Conservation (phyloP, 92 coral and sea anemone genomes). For the Epizoanthus rinbou region DNA sequence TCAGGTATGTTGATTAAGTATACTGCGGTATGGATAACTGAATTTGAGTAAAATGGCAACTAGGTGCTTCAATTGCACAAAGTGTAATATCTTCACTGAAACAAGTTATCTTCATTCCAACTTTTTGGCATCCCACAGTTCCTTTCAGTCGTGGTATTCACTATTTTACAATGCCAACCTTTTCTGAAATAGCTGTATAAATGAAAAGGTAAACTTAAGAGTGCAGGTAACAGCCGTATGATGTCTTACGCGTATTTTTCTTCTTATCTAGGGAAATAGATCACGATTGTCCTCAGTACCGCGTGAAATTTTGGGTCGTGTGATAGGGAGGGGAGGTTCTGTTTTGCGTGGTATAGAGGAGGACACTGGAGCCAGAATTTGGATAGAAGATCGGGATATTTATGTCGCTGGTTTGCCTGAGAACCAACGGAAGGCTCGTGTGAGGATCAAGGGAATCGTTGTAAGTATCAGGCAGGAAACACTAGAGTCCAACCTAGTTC, state of each 20-base stretch:
- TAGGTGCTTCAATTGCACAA: no score
- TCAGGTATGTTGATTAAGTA: no score
- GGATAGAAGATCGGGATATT: neutral
- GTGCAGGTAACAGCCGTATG: neutral
- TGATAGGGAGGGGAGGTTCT: neutral
- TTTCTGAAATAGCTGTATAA: no score
- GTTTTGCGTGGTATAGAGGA: neutral
- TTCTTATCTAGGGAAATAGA: neutral
- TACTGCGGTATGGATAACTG: no score
- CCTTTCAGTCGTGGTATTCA: no score
- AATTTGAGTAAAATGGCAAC: no score
- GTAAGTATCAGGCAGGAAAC: constrained; percentile 2
- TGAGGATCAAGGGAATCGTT: constrained; percentile 1
- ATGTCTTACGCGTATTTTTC: neutral
- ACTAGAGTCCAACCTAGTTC: no score
- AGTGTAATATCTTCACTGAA: no score
- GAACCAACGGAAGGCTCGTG: constrained; percentile 26
- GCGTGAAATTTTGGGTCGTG: neutral
- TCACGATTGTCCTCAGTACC: constrained; percentile 3
- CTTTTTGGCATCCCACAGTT: no score
- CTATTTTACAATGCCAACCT: no score
- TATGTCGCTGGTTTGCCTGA: neutral
- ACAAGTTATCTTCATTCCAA: no score
- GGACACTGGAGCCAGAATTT: neutral
- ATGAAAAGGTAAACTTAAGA: neutral